Conservation (phyloP, 2,113 vertebrate genomes). For the Ahaetulla prasina region DNA sequence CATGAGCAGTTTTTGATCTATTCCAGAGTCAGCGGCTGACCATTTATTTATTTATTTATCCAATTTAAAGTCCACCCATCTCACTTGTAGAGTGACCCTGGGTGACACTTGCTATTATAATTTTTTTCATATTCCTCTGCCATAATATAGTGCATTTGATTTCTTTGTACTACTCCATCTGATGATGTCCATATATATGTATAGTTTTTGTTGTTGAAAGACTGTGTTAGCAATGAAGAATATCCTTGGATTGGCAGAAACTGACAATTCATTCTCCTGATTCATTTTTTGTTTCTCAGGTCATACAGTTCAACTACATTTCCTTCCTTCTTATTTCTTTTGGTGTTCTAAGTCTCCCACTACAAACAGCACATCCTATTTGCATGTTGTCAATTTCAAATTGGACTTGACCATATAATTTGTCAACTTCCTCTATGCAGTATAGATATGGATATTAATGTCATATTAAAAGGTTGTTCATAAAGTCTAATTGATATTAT, state of each 20-base stretch:
- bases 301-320: background rate
- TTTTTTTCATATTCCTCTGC: background rate
- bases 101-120: background rate
- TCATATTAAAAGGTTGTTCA: background rate
- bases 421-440: background rate
- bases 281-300: background rate
- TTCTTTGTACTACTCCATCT: background rate
- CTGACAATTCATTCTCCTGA: background rate
- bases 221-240: background rate
- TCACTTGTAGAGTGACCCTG: background rate
- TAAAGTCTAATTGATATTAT: background rate
- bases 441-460: background rate
- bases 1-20: background rate
- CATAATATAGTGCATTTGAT: background rate
- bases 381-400: background rate
- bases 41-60: background rate
- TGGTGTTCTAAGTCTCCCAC: background rate
- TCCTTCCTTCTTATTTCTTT: background rate
- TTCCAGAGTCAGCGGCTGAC: background rate
- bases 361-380: background rate
- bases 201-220: background rate
- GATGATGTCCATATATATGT: background rate
- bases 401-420: background rate
- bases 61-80: background rate
- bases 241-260: background rate